Evolutionary conservation across 2,113 vertebrate genomes (phyloP).

Genomic region (Dasyprocta punctata): DNA sequence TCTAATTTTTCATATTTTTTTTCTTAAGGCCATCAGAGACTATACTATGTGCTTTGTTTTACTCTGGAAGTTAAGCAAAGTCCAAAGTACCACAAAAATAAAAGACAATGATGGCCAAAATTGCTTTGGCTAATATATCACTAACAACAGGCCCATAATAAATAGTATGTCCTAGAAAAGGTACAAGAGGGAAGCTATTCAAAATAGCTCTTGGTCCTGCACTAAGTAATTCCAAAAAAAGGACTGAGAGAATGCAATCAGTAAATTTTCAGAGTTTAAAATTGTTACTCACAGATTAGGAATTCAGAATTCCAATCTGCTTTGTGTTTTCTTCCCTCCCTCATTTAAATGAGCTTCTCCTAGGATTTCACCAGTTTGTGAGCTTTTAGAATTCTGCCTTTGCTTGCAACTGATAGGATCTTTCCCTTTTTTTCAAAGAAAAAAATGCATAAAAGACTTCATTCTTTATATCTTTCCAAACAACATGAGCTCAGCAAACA

Average conservation of each 20-base stretch:
- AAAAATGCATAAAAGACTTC: constrained; percentile 76
- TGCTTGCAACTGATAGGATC: constrained; percentile 73
- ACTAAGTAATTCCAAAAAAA: constrained; percentile 41
- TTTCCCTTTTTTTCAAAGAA: constrained; percentile 50
- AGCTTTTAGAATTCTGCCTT: constrained; percentile 76
- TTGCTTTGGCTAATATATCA: constrained; percentile 23
- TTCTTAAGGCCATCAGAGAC: neutral
- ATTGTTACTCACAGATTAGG: constrained; percentile 57
- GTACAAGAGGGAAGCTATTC: constrained; percentile 48
- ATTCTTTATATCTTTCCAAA: constrained; percentile 77
- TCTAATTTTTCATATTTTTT: neutral
- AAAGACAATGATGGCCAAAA: neutral
- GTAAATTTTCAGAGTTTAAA: constrained; percentile 67
- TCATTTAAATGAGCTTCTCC: constrained; percentile 67
- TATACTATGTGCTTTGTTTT: neutral
- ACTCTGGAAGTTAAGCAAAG: constrained; percentile 4
- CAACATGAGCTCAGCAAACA: constrained; percentile 83
- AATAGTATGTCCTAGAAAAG: constrained; percentile 20
- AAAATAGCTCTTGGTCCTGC: constrained; percentile 42
- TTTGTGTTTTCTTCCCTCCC: constrained; percentile 57
- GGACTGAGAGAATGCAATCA: constrained; percentile 51
- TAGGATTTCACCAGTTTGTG: constrained; percentile 61
- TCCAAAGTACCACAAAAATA: constrained; percentile 29
- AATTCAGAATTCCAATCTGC: constrained; percentile 57
- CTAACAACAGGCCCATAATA: neutral